Evolutionary conservation across 2,113 vertebrate species (phyloP), one percentile per base, ranked within the genome.

Genomic region (Forbesichthys agassizii): DNA sequence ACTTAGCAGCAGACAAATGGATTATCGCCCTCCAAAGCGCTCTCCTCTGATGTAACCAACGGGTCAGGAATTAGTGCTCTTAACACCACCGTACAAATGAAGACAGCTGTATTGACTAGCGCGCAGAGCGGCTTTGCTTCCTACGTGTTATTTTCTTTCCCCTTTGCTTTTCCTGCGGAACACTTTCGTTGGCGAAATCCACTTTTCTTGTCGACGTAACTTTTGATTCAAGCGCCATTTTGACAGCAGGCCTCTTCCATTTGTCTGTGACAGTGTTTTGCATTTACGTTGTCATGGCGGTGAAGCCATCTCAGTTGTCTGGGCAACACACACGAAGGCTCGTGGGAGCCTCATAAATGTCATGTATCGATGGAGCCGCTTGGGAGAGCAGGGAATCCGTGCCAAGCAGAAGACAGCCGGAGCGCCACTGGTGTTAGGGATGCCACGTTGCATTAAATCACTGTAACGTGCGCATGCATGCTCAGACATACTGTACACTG

Each of bases 1-100:
- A 92, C 86, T 91, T 88, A 90, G 86, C 77, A 75, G 88, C 82
- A 91, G 88, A 89, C 69, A 73, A 93, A 93, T 93, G 89, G 93
- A 93, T 94, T 93, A 91, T 84, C 82, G 77, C 76, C 79, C 74
- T 51, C 68, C 74, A 55, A 79, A 69, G 66, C 87, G 82, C 82
- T 83, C 83, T 86, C 69, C 84, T 89, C 87, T 90, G 84, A 92
- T 89, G 90, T 91, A 91, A 83, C 86, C 85, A 91, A 88, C 88
- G 82, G 88, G 88, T 90, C 86, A 82, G 82, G 86, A 92, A 91
- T 92, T 91, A 92, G 89, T 83, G 86, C 84, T 87, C 84, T 88
- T 90, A 90, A 84, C 84, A 51, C 75, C 60, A 69, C 67, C 67
- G 82, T 82, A 86, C 82, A 89, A 87, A 90, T 84, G 71, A 86